Evolutionary conservation across 2,888 invertebrate genomes (phyloP), one percentile per base, ranked within the genome.

Genomic region (Agrotis exclamationis): DNA sequence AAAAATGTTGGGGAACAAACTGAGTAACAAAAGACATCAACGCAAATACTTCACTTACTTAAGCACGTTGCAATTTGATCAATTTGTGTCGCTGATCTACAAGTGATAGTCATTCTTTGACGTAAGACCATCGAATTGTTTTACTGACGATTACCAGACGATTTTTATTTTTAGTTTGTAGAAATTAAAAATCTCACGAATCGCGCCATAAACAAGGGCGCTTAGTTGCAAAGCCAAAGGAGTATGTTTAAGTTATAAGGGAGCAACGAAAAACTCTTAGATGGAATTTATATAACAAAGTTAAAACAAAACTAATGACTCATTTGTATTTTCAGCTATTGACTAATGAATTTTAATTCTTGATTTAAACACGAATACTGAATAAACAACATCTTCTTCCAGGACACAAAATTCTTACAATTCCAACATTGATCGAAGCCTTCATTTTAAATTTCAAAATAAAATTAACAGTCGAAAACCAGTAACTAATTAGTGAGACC

Each of bases 341-440:
- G 62, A 66, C 87, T 88, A 87, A 88, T 90, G 88, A 87, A 91
- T 91, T 90, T 90, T 88, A 88, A 91, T 89, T 87, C 82, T 87
- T 83, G 70, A 75, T 63, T 80, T 74, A 81, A 83, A 76, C 82
- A 82, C 79, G 83, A 83, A 87, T 85, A 81, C 78, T 85, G 87
- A 88, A 87, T 88, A 85, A 74, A 82, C 85, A 88, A 84, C 74
- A 79, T 68, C 74, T 84, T 84, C 85, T 89, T 89, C 83, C 67
- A 68, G 58, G 62, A 76, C 83, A 80, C 57, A 75, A 85, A 89
- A 89, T 90, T 88, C 90, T 81, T 86, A 70, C 77, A 50, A 85
- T 86, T 87, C 88, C 86, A 83, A 83, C 86, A 82, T 87, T 83
- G 51, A 51, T 76, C 73, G 65, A 50, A 59, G 75, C 59, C 75